Conservation (phyloP, 2,888 invertebrate genomes). For the Epirrita christyi region DNA sequence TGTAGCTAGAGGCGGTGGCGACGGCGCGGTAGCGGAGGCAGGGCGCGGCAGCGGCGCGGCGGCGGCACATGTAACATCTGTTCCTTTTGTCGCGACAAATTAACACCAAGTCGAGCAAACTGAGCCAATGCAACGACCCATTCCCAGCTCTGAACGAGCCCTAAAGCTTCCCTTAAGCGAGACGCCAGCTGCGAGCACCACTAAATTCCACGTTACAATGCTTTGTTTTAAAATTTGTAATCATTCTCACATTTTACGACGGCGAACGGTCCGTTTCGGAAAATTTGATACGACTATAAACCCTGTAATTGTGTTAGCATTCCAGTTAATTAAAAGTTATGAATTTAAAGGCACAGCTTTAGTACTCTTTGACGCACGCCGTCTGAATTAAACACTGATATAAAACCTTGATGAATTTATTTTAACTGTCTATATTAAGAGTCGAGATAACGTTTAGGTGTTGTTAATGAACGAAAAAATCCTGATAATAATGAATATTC, state of each 20-base stretch:
- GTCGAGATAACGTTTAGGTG: constrained; percentile 59
- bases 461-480: constrained; percentile 62
- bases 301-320: constrained; percentile 81
- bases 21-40: constrained; percentile 30
- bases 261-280: constrained; percentile 81
- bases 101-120: constrained; percentile 74
- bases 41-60: constrained; percentile 37
- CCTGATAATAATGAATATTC: constrained; percentile 50
- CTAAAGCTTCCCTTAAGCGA: constrained; percentile 76
- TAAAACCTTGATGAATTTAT: constrained; percentile 66
- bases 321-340: constrained; percentile 84
- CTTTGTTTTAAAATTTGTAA: constrained; percentile 84
- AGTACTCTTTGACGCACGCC: constrained; percentile 68
- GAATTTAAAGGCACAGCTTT: constrained; percentile 79
- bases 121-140: constrained; percentile 71
- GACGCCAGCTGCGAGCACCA: constrained; percentile 74
- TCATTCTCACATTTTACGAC: constrained; percentile 84
- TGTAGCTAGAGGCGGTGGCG: constrained; percentile 41
- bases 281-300: constrained; percentile 84
- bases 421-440: constrained; percentile 59
- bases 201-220: constrained; percentile 81
- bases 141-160: constrained; percentile 69
- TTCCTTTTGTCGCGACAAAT: constrained; percentile 77
- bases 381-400: constrained; percentile 59
- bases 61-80: constrained; percentile 68